These are phyloP conservation scores for Rhadinocentrus ornatus DNA, from an alignment of 2,797 vertebrate species.

Conservation along the genomic window DNA sequence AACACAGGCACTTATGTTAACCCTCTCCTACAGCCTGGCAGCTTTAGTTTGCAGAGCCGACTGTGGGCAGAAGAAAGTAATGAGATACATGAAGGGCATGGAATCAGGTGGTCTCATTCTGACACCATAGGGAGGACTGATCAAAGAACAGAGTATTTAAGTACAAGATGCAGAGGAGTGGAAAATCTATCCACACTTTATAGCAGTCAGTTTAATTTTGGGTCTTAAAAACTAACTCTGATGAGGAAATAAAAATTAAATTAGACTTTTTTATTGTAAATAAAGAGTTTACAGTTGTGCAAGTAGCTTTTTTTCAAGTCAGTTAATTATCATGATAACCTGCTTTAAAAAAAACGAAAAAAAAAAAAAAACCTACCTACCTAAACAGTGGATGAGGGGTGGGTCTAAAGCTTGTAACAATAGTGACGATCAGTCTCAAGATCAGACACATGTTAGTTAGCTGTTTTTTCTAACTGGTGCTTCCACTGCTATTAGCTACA, in stretches of 20 bases:
- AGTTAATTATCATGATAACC: no score
- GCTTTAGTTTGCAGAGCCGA: constrained; percentile 30
- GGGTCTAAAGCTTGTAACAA: neutral
- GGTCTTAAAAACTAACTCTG: neutral
- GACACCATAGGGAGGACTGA: constrained; percentile 10
- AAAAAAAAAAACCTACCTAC: neutral
- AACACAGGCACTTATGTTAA: constrained; percentile 18
- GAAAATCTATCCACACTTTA: constrained; percentile 5
- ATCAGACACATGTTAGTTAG: neutral
- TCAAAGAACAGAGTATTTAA: constrained; percentile 22
- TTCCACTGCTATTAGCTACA: neutral
- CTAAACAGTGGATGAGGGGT: neutral
- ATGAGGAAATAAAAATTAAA: neutral
- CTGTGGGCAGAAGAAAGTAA: constrained; percentile 45
- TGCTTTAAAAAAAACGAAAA: neutral
- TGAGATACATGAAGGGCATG: constrained; percentile 43
- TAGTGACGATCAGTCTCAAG: neutral
- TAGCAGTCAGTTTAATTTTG: neutral
- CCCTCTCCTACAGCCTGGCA: constrained; percentile 11
- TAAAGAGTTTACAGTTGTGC: neutral
- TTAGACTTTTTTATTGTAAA: neutral
- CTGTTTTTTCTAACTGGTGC: neutral
- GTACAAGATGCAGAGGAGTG: constrained; percentile 7
- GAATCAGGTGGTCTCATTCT: constrained; percentile 46
- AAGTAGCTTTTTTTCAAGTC: no score